Conservation (phyloP, 2,797 vertebrate genomes). For the Myripristis jacobus region DNA sequence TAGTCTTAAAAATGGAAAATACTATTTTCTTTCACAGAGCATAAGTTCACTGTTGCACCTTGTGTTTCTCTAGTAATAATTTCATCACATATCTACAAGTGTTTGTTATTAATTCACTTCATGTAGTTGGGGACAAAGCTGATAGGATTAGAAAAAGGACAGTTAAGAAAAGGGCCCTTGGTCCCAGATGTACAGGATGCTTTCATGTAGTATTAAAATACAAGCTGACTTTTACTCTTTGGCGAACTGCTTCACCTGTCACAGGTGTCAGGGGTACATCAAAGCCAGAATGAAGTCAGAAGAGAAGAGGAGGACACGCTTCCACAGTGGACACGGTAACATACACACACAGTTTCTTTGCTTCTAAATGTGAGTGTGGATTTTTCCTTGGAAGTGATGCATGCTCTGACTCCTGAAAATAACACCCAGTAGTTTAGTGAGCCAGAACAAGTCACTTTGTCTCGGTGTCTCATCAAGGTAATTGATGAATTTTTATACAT, state of each 20-base stretch:
- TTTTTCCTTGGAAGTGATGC: background rate
- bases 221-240: constrained; percentile 28
- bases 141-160: background rate
- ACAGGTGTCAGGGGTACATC: constrained; percentile 97
- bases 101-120: constrained; percentile 1
- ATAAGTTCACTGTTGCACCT: constrained; percentile 12
- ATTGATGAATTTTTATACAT: no score
- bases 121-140: constrained; percentile 7
- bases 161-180: background rate
- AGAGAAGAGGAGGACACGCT: constrained; percentile 93
- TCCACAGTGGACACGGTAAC: constrained; percentile 94
- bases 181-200: background rate
- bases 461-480: no score
- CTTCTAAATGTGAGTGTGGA: background rate
- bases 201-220: constrained; percentile 1
- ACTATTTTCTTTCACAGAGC: constrained; percentile 8
- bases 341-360: background rate
- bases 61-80: constrained; percentile 22
- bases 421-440: background rate
- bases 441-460: no score
- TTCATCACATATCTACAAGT: constrained; percentile 1
- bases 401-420: background rate
- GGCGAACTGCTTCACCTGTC: constrained; percentile 23
- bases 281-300: constrained; percentile 99
- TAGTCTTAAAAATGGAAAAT: constrained; percentile 4